Evolutionary conservation across 2,888 invertebrate species (phyloP).

Genomic region (Cosmorhoe ocellata): DNA sequence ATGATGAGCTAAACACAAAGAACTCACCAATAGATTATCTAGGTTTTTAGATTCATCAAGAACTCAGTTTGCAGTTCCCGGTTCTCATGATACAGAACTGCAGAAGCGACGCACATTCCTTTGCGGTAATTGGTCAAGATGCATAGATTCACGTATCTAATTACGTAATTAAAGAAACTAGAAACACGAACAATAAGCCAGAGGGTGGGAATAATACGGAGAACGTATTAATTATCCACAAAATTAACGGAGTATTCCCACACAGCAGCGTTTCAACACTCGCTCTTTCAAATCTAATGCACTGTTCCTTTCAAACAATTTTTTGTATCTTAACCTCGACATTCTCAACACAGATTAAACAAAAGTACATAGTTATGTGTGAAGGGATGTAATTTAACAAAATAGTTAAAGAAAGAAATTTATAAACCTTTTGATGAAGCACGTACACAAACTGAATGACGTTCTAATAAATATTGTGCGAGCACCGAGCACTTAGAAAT

Average conservation of each 20-base stretch:
- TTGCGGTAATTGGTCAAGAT: constrained; percentile 33
- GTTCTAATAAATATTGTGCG: constrained; percentile 60
- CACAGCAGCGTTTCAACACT: constrained; percentile 27
- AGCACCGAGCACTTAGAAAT: constrained; percentile 42
- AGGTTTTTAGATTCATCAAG: constrained; percentile 8
- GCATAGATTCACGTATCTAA: constrained; percentile 34
- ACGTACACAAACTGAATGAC: constrained; percentile 57
- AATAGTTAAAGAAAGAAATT: too few species aligned
- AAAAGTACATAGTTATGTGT: not conserved
- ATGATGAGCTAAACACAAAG: too few species aligned
- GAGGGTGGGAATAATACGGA: constrained; percentile 32
- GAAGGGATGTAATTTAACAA: too few species aligned
- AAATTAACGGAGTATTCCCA: constrained; percentile 33
- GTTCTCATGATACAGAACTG: constrained; percentile 30
- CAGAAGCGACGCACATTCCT: constrained; percentile 28
- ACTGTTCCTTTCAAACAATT: constrained; percentile 16
- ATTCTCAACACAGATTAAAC: constrained; percentile 8
- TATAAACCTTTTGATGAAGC: constrained; percentile 34
- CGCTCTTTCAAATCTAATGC: constrained; percentile 27
- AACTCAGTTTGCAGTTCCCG: constrained; percentile 17
- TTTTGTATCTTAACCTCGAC: constrained; percentile 18
- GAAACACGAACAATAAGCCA: constrained; percentile 33
- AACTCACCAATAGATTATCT: too few species aligned
- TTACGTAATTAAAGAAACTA: constrained; percentile 32
- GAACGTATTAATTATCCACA: constrained; percentile 33